Base-by-base conservation (phyloP, 2,113 vertebrate genomes). In the Chaetodon trifascialis region DNA sequence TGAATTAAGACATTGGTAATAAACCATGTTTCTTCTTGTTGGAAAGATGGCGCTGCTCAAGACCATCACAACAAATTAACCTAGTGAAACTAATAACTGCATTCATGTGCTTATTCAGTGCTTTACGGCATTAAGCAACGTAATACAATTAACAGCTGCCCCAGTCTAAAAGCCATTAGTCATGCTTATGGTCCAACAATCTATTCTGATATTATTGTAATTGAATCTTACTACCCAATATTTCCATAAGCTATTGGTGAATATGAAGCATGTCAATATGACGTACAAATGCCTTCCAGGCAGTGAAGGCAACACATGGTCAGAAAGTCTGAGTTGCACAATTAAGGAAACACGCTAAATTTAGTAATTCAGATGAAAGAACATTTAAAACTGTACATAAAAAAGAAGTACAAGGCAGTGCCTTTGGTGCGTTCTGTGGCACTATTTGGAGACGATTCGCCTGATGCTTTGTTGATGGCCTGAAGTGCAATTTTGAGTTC, bases 131-230 rank as follows among this genome's bases (percentile, higher is more conserved):
- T 83, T 83, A 80, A 54, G 76, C 56, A 75, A 83, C 83, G 54
- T 81, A 79, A 90, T 88, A 79, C 46, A 79, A 84, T 79, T 84
- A 88, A 79, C 74, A 81, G 73, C 42, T 73, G 76, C 69, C 83
- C 64, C 46, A 42, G 66, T 81, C 66, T 60, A 71, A 65, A 86
- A 70, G 74, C 74, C 80, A 88, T 88, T 84, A 60, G 73, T 74
- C 52, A 87, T 65, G 52, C 67, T 79, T 82, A 70, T 70, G 46
- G 56, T 69, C 47, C 52, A 55, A 78, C 59, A 62, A 88, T 73
- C 79, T 79, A 86, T 83, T 85, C 83, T 59, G 58, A 82, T 80
- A 77, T 80, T 76, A 47, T 80, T 76, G 15, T 80, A 83, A 78
- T 72, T 81, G 16, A 79, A 79, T 69, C 60, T 76, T 73, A 68